Evolutionary conservation across 2,888 invertebrate species (phyloP).

Genomic region (Agonopterix alstromeriana): DNA sequence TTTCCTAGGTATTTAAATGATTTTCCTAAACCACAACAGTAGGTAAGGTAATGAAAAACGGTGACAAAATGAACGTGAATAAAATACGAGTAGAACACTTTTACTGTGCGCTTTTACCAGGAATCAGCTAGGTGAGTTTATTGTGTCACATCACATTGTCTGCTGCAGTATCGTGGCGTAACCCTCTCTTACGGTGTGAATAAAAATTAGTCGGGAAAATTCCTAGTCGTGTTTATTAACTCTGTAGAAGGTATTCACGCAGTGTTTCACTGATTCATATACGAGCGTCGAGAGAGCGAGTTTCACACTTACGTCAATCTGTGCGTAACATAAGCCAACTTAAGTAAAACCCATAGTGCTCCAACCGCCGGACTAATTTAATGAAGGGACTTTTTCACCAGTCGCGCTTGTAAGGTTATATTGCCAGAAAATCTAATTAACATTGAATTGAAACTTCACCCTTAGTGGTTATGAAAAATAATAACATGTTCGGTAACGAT

Average conservation of each 20-base stretch:
- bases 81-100: too few relatives aligned
- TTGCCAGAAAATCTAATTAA: conserved; percentile 24
- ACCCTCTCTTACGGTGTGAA: too few relatives aligned
- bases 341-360: conserved; percentile 47
- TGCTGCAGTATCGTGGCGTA: too few relatives aligned
- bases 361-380: conserved; percentile 72
- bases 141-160: too few relatives aligned
- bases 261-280: conserved; percentile 35
- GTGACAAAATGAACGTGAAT: too few relatives aligned
- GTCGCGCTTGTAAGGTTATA: conserved; percentile 13
- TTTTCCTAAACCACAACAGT: too few relatives aligned
- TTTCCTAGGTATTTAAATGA: too few relatives aligned
- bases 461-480: too few relatives aligned
- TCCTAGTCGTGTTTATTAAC: conserved; percentile 51
- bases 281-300: conserved; percentile 52
- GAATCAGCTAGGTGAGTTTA: too few relatives aligned
- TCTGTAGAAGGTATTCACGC: conserved; percentile 58
- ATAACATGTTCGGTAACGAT: too few relatives aligned
- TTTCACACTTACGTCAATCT: conserved; percentile 67
- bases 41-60: too few relatives aligned
- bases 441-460: conserved; percentile 37
- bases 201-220: conserved; percentile 41
- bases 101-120: conserved; percentile 11
- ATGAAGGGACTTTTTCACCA: conserved; percentile 59
- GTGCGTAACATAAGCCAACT: conserved; percentile 49